Evolutionary conservation across 2,113 vertebrate species (phyloP), one percentile per base, ranked within the genome.

Genomic region (Mesocricetus auratus): DNA sequence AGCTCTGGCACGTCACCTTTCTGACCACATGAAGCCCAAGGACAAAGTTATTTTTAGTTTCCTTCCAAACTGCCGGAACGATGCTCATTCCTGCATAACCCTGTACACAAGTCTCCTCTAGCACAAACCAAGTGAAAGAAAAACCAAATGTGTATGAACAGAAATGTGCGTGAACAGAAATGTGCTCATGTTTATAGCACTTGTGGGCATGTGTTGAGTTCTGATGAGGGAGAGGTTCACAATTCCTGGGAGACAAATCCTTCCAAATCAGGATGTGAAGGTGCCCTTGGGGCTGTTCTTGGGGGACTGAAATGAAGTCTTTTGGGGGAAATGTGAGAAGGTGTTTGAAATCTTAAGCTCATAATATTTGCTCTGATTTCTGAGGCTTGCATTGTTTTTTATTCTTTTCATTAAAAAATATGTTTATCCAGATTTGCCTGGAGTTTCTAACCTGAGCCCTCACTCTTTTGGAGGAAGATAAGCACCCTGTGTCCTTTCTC

Each of bases 1-100:
- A 78, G 45, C 81, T 79, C 79, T 39, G 56, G 31, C 47, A 0
- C 56, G 74, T 91, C 50, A 81, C 58, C 92, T 81, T 96, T 75
- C 90, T 68, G 96, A 81, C 24, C 21, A 71, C 21, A 71, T 42
- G 74, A 91, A 88, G 64, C 88, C 85, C 5, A 16, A 91, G 92
- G 92, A 90, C 86, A 93, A 82, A 74, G 78, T 81, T 96, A 85
- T 87, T 96, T 96, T 95, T 95, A 92, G 58, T 89, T 96, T 81
- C 36, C 36, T 86, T 85, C 50, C 66, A 60, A 36, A 42, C 87
- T 86, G 83, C 74, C 50, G 91, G 93, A 53, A 79, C 47, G 39
- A 66, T 75, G 69, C 58, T 88, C 79, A 71, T 5, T 96, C 29
- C 33, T 79, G 17, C 26, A 71, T 24, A 11, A 26, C 86, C 47